Evolutionary conservation across 2,113 vertebrate genomes (phyloP).

Genomic region (Nettapus auritus): DNA sequence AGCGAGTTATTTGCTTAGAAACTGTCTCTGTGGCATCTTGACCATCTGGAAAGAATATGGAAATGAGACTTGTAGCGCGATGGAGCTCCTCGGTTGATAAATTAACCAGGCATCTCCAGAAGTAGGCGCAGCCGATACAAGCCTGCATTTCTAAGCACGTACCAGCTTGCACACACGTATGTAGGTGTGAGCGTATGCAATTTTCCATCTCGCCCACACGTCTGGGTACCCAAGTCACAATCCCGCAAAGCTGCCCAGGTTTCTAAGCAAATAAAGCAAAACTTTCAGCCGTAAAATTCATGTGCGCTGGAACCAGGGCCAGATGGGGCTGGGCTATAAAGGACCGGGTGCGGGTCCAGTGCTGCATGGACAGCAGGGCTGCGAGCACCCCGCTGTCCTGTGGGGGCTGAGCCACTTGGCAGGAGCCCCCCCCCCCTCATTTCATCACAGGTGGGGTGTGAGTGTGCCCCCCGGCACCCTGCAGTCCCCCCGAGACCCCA

Average conservation of each 20-base stretch:
- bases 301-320: rapidly evolving
- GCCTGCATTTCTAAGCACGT: background rate
- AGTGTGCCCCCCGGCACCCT: rapidly evolving
- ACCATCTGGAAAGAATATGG: slow-evolving; percentile 72
- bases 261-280: background rate
- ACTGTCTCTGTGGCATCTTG: slow-evolving; percentile 63
- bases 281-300: background rate
- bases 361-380: background rate
- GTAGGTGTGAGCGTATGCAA: background rate
- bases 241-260: background rate
- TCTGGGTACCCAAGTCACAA: background rate
- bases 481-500: background rate
- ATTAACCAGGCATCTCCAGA: slow-evolving; percentile 33
- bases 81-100: slow-evolving; percentile 28
- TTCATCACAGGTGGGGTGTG: rapidly evolving
- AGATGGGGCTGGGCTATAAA: background rate
- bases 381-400: background rate
- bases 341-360: background rate
- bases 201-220: background rate
- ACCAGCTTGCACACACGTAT: background rate
- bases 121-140: slow-evolving; percentile 1
- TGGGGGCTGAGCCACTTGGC: background rate
- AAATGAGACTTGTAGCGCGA: slow-evolving; percentile 43
- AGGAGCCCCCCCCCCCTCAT: background rate
- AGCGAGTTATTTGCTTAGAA: slow-evolving; percentile 59